These are phyloP conservation scores for Apocrypta bakeri DNA, from an alignment of 1,140 invertebrate species.

Conservation along the genomic window DNA sequence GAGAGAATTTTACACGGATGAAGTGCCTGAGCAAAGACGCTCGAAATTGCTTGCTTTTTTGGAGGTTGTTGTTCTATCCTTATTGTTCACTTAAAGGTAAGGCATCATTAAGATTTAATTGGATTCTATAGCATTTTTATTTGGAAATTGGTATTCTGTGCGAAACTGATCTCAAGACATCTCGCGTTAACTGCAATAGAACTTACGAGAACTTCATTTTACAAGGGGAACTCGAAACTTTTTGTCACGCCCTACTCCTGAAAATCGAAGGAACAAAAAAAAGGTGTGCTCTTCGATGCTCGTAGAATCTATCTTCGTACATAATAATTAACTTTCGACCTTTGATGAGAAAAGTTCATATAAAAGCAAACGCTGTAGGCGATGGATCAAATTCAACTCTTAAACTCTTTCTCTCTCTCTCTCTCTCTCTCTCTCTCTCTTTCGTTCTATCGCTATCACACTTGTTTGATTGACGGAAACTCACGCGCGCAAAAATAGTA, in stretches of 20 bases:
- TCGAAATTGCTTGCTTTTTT: background rate
- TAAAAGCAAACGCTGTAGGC: background rate
- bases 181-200: too few species aligned
- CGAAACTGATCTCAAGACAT: background rate
- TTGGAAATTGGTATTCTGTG: background rate
- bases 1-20: background rate
- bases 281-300: background rate
- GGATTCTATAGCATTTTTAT: background rate
- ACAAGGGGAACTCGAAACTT: too few species aligned
- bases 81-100: background rate
- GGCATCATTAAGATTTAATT: background rate
- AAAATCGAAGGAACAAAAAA: background rate
- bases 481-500: background rate
- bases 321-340: background rate
- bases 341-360: constrained; percentile 23
- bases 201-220: too few species aligned
- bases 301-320: background rate
- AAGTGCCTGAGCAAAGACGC: background rate
- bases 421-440: background rate
- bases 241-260: background rate
- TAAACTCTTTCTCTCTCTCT: background rate
- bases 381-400: background rate
- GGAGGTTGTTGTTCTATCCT: background rate
- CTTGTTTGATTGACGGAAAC: background rate
- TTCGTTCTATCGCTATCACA: background rate